Percentiles rank a stretch among this genome's conserved stretches.
Evolutionary conservation across 2,888 invertebrate species (phyloP).

Genomic region (Furcula furcula): DNA sequence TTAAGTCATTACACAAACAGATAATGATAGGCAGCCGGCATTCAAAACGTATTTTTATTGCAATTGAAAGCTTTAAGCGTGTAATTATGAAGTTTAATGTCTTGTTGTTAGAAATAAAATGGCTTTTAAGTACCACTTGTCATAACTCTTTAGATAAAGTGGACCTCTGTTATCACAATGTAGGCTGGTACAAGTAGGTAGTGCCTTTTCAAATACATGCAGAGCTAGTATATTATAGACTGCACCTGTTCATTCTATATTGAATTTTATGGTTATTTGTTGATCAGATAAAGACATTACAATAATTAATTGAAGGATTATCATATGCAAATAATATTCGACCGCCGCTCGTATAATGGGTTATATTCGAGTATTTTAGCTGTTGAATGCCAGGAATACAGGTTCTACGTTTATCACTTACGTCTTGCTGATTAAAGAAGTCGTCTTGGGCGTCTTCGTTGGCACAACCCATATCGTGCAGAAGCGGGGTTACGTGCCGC

Average conservation of each 20-base stretch:
- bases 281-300: too few relatives aligned
- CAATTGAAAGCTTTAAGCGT: constrained; percentile 7
- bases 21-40: constrained; percentile 13
- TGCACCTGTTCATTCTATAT: too few relatives aligned
- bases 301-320: too few relatives aligned
- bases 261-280: too few relatives aligned
- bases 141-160: constrained; percentile 6
- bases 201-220: too few relatives aligned
- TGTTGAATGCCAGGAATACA: too few relatives aligned
- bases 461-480: constrained; percentile 81
- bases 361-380: too few relatives aligned
- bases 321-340: too few relatives aligned
- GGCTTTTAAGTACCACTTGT: constrained; percentile 7
- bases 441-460: constrained; percentile 80
- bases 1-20: constrained; percentile 16
- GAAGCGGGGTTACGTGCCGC: constrained; percentile 81
- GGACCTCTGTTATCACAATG: constrained; percentile 4
- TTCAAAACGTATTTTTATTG: constrained; percentile 9
- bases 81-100: constrained; percentile 13
- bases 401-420: constrained; percentile 55
- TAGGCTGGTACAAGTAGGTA: background rate
- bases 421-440: constrained; percentile 83
- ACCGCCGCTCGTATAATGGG: too few relatives aligned
- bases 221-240: too few relatives aligned
- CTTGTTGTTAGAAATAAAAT: constrained; percentile 8